Percentiles rank a stretch among this genome's conserved stretches.
Conservation (phyloP, 1,140 invertebrate genomes). For the Aphaenogaster rudis region DNA sequence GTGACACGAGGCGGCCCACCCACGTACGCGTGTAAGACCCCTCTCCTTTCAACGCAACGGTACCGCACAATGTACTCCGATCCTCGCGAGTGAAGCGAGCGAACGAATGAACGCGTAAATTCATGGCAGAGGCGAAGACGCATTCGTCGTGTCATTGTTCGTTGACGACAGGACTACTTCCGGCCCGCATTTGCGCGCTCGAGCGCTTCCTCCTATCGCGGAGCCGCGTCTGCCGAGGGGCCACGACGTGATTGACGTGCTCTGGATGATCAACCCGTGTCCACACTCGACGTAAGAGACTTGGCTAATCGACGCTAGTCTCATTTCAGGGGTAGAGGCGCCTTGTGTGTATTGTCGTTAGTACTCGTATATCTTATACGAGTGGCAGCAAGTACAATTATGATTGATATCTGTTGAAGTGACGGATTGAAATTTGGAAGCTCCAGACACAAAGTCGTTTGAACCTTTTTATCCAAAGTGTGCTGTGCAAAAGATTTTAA, state of each 20-base stretch:
- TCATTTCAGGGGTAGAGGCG: neutral
- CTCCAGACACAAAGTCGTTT: neutral
- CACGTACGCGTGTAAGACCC: slow-evolving; percentile 69
- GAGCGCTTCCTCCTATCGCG: slow-evolving; percentile 70
- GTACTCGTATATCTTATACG: neutral
- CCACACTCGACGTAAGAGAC: neutral
- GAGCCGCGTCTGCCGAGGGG: slow-evolving; percentile 34
- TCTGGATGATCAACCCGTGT: slow-evolving; percentile 33
- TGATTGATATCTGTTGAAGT: slow-evolving; percentile 17
- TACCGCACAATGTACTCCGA: slow-evolving; percentile 69
- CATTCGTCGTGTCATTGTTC: slow-evolving; percentile 72
- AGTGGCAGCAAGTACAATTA: slow-evolving; percentile 9
- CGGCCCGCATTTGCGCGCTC: slow-evolving; percentile 71
- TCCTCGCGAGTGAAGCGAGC: slow-evolving; percentile 19
- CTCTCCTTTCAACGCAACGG: slow-evolving; percentile 65
- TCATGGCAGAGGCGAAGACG: slow-evolving; percentile 65
- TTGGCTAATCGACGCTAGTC: neutral
- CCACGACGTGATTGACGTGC: slow-evolving; percentile 16
- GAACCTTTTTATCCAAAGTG: neutral
- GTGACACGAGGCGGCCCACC: slow-evolving; percentile 72
- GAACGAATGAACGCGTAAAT: slow-evolving; percentile 5
- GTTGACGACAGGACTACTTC: slow-evolving; percentile 76
- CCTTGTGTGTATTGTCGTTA: neutral
- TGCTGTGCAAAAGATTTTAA: neutral
- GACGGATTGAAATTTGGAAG: neutral